Evolutionary conservation across 2,888 invertebrate species (phyloP), one percentile per base, ranked within the genome.

Genomic region (Hypercompe scribonia): DNA sequence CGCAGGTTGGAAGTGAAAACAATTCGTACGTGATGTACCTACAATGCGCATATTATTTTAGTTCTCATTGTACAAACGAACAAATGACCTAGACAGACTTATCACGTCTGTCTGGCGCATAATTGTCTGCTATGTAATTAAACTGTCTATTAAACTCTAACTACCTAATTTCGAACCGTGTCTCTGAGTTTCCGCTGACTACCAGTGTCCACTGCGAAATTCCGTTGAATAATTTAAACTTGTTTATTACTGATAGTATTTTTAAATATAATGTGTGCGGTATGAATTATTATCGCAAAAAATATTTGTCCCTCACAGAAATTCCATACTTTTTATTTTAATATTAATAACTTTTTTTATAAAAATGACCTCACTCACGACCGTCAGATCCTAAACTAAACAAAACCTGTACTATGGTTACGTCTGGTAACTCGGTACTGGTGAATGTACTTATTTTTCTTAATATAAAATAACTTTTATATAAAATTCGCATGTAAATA

Each of bases 101-200:
- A 91, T 90, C 92, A 90, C 87, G 88, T 86, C 89, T 90, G 93
- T 92, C 93, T 93, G 93, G 89, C 89, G 83, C 88, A 91, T 93
- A 92, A 92, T 93, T 92, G 92, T 91, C 92, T 89, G 89, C 88
- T 87, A 87, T 89, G 90, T 92, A 93, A 93, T 93, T 92, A 92
- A 91, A 91, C 89, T 83, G 88, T 89, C 88, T 85, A 87, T 88
- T 86, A 87, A 88, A 89, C 87, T 86, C 82, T 87, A 87, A 78
- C 81, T 81, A 85, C 73, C 74, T 75, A 81, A 80, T 80, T 74
- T 68, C 71, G 58, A 66, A 66, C 72, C 64, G 39, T 28, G 63
- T 77, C 72, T 67, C 54, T 24, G 77, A 79, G 70, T 73, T 72
- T 75, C 78, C 77, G 71, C 69, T 69, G 28, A 46, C n/a, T 68